phyloP scores from a whole-genome alignment of 2,797 vertebrate genomes.

The Paratrypauchen microcephalus region DNA sequence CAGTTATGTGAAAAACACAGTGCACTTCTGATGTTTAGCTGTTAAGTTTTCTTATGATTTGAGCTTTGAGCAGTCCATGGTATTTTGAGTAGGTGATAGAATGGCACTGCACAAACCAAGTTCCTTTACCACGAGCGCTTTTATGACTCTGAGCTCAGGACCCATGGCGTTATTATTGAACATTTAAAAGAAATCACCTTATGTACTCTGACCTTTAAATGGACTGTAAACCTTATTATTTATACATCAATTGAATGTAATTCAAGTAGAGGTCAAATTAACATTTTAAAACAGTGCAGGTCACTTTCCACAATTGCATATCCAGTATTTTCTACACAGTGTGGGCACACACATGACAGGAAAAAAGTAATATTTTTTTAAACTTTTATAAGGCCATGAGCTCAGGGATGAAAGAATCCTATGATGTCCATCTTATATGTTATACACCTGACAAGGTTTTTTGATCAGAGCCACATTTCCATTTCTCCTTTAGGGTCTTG shows the following conservation, averaged over 20 bases:
- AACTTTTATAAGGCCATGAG: constrained; percentile 40
- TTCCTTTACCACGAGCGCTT: constrained; percentile 27
- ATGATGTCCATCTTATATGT: constrained; percentile 24
- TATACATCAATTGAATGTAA: constrained; percentile 25
- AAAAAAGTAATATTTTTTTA: constrained; percentile 27
- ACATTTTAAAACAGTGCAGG: constrained; percentile 35
- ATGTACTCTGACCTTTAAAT: constrained; percentile 14
- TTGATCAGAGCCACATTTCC: constrained; percentile 33
- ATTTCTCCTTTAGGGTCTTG: constrained; percentile 27
- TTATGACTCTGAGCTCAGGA: constrained; percentile 30
- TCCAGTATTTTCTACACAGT: constrained; percentile 47
- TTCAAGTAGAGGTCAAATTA: constrained; percentile 41
- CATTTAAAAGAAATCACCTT: constrained; percentile 27
- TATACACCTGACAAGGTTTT: constrained; percentile 34
- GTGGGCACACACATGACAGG: constrained; percentile 37
- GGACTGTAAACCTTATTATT: neutral
- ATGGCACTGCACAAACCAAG: constrained; percentile 29
- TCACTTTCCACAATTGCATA: constrained; percentile 25
- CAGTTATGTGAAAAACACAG: constrained; percentile 90
- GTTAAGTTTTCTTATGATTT: constrained; percentile 55
- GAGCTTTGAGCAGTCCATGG: constrained; percentile 66
- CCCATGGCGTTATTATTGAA: neutral
- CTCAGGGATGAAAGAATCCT: constrained; percentile 31
- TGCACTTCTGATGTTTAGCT: constrained; percentile 81
- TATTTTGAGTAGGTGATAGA: constrained; percentile 40